Percentiles rank a stretch among this genome's conserved stretches.
These are phyloP conservation scores for Melopsittacus undulatus DNA, from an alignment of 2,797 vertebrate genomes.

Conservation along the genomic window DNA sequence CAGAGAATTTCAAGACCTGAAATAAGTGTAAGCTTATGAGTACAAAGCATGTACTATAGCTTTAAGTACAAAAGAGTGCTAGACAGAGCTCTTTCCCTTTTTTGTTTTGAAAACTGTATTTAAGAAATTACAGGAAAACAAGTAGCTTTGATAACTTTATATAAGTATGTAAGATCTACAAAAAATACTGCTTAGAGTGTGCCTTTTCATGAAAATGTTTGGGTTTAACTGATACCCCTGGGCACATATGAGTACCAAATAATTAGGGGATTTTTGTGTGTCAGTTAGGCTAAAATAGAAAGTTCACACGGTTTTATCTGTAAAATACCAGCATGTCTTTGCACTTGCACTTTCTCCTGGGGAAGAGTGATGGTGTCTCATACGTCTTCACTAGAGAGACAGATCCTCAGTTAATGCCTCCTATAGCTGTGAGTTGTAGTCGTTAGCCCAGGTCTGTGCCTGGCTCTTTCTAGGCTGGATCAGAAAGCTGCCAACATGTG, in stretches of 20 bases:
- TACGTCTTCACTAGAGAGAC: too few species aligned
- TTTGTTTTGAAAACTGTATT: not conserved
- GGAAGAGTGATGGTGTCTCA: not conserved
- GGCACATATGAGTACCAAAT: accelerated
- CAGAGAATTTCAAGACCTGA: not conserved
- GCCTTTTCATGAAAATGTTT: not conserved
- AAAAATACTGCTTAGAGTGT: not conserved
- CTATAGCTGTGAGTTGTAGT: accelerated
- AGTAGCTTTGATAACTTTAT: not conserved
- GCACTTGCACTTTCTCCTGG: not conserved
- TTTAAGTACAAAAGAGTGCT: not conserved
- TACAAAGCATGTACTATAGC: not conserved
- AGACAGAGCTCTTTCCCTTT: not conserved
- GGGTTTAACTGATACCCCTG: not conserved
- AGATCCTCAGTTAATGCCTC: not conserved
- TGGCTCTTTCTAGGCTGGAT: not conserved
- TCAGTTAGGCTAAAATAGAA: not conserved
- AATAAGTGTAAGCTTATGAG: not conserved
- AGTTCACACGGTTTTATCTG: not conserved
- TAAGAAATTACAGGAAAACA: not conserved
- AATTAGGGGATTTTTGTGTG: not conserved
- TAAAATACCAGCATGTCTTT: too few species aligned
- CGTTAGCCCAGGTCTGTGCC: accelerated
- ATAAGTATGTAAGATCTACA: not conserved
- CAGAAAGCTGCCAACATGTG: not conserved